A percentile compares a stretch with the other conserved stretches of the same genome.
These are phyloP conservation scores for Rhinolophus sinicus DNA, from an alignment of 2,113 vertebrate species.

Conservation along the genomic window DNA sequence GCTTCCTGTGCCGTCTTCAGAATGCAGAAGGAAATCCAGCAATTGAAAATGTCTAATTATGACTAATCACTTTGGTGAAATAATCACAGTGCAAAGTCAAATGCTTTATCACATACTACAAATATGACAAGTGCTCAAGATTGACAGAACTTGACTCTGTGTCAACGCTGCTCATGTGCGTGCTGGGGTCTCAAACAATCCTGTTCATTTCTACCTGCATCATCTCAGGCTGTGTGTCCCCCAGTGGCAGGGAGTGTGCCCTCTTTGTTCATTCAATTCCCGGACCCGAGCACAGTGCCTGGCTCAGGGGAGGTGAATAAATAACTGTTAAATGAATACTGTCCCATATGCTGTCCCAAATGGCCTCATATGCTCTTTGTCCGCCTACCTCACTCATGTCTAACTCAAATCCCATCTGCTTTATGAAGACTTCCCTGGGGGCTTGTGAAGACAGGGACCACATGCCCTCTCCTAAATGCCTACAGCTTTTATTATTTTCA, in stretches of 20 bases:
- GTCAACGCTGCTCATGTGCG: rapidly evolving
- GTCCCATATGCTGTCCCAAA: background rate
- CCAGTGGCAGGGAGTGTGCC: rapidly evolving
- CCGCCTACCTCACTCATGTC: too few species aligned
- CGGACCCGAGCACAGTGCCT: background rate
- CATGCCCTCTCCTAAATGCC: background rate
- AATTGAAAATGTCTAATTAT: background rate
- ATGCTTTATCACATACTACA: background rate
- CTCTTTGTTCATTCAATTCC: background rate
- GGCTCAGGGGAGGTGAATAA: background rate
- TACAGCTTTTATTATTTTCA: background rate
- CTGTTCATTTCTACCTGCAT: background rate
- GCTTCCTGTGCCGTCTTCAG: background rate
- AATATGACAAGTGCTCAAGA: background rate
- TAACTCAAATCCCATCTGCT: background rate
- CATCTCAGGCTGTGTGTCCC: background rate
- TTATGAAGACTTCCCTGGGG: background rate
- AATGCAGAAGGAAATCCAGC: background rate
- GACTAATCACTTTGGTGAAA: background rate
- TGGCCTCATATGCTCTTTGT: background rate
- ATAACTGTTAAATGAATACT: background rate
- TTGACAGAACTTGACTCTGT: too few species aligned
- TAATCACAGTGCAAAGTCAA: background rate
- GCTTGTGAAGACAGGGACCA: background rate
- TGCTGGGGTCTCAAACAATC: background rate